These are phyloP conservation scores for Macrosteles quadrilineatus DNA, from an alignment of 1,140 invertebrate genomes.

Conservation along the genomic window DNA sequence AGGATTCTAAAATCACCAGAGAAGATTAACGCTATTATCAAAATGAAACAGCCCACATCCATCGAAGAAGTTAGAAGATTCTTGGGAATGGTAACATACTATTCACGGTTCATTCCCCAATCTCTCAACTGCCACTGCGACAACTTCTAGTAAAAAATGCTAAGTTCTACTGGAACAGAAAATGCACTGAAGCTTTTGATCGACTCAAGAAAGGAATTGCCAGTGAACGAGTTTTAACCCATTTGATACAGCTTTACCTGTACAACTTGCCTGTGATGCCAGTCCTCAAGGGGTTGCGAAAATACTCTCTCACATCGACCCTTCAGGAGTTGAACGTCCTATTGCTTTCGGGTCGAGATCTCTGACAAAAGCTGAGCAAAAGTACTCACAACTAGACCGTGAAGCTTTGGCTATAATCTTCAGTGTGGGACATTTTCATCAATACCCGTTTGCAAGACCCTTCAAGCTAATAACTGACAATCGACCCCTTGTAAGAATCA, in stretches of 20 bases:
- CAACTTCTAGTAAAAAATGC: neutral
- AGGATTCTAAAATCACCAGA: no score
- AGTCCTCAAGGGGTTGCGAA: slow-evolving; percentile 51
- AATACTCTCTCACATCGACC: slow-evolving; percentile 36
- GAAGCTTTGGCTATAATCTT: slow-evolving; percentile 26
- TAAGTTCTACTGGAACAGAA: no score
- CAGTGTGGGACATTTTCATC: slow-evolving; percentile 48
- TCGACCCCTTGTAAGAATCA: slow-evolving; percentile 47
- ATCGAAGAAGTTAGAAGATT: slow-evolving; percentile 43
- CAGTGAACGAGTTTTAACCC: slow-evolving; percentile 31
- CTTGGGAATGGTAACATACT: no score
- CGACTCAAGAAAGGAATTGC: no score
- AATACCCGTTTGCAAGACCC: slow-evolving; percentile 52
- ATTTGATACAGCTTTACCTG: slow-evolving; percentile 48
- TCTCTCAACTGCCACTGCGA: neutral
- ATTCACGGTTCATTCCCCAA: slow-evolving; percentile 44
- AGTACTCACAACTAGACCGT: neutral
- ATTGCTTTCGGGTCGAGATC: neutral
- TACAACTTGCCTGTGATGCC: slow-evolving; percentile 55
- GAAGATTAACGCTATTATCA: no score
- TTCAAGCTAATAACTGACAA: slow-evolving; percentile 53
- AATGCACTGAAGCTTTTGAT: no score
- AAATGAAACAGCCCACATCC: slow-evolving; percentile 38
- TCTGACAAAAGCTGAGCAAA: neutral
- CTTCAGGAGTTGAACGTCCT: slow-evolving; percentile 32